These are phyloP conservation scores for Drosophila fuyamai DNA, from an alignment of 1,140 invertebrate species.

Conservation along the genomic window DNA sequence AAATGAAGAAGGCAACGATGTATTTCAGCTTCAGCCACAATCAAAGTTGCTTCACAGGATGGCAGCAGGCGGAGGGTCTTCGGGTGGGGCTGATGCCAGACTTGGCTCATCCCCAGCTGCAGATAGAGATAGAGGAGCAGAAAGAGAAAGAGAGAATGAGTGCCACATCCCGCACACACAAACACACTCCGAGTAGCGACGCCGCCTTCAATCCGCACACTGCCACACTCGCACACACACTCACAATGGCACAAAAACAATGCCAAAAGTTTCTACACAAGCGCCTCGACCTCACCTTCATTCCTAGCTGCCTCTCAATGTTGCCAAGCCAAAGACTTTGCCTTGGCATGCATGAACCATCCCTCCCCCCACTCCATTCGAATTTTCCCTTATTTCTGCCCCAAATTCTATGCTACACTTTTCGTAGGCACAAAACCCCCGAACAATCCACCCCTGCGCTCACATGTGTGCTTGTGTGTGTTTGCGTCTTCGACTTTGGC, in stretches of 20 bases:
- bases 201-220: constrained; percentile 11
- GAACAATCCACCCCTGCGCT: constrained; percentile 7
- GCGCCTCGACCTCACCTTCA: constrained; percentile 70
- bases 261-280: constrained; percentile 78
- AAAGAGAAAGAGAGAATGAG: constrained; percentile 36
- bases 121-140: constrained; percentile 22
- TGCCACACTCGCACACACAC: constrained; percentile 39
- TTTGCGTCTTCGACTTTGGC: constrained; percentile 77
- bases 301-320: constrained; percentile 61
- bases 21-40: constrained; percentile 76
- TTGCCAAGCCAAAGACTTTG: constrained; percentile 77
- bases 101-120: constrained; percentile 71
- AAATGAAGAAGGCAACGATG: constrained; percentile 69
- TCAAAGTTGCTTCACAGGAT: constrained; percentile 70
- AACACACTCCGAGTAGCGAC: constrained; percentile 10
- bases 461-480: constrained; percentile 37
- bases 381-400: constrained; percentile 30
- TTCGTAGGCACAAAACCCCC: constrained; percentile 64
- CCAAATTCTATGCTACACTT: constrained; percentile 63
- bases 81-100: constrained; percentile 54
- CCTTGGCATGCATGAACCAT: constrained; percentile 52
- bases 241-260: constrained; percentile 72
- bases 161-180: constrained; percentile 28
- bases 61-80: constrained; percentile 25
- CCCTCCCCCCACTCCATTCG: background rate